These are phyloP conservation scores for Uromys caudimaculatus DNA, from an alignment of 2,797 vertebrate genomes.

Conservation along the genomic window DNA sequence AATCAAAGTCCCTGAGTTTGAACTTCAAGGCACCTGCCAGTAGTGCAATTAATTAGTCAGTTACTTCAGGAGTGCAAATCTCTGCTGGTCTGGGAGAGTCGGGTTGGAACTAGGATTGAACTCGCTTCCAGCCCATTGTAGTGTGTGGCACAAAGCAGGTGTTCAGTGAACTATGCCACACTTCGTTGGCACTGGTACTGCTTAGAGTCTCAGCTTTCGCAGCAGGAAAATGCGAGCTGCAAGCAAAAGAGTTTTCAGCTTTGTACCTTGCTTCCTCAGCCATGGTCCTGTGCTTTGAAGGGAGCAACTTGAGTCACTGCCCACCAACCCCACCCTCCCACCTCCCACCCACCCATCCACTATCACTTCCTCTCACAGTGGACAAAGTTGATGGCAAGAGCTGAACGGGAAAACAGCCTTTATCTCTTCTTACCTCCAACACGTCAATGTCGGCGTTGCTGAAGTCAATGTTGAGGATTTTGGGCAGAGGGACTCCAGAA, in stretches of 20 bases:
- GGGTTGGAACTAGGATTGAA: too few relatives aligned
- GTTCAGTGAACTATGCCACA: not conserved
- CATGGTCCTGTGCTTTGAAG: not conserved
- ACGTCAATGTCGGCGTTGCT: constrained; percentile 73
- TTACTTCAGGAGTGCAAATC: not conserved
- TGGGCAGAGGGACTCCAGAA: constrained; percentile 80
- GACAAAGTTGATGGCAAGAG: not conserved
- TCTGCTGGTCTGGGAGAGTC: not conserved
- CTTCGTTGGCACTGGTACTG: not conserved
- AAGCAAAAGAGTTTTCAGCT: not conserved
- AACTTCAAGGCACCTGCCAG: not conserved
- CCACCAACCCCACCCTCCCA: not conserved
- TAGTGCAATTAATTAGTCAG: not conserved
- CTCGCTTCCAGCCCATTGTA: not conserved
- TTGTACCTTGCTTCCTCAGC: not conserved
- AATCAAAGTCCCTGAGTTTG: not conserved
- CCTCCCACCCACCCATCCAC: not conserved
- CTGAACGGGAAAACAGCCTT: accelerated
- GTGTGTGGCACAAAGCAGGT: not conserved
- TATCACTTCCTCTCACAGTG: not conserved
- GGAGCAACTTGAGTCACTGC: not conserved
- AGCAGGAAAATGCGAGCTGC: not conserved
- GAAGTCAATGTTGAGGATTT: constrained; percentile 84
- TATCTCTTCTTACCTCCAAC: constrained; percentile 81
- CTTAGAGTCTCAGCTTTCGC: constrained; percentile 28